Conservation (phyloP, 2,888 invertebrate genomes). For the Rutpela maculata region DNA sequence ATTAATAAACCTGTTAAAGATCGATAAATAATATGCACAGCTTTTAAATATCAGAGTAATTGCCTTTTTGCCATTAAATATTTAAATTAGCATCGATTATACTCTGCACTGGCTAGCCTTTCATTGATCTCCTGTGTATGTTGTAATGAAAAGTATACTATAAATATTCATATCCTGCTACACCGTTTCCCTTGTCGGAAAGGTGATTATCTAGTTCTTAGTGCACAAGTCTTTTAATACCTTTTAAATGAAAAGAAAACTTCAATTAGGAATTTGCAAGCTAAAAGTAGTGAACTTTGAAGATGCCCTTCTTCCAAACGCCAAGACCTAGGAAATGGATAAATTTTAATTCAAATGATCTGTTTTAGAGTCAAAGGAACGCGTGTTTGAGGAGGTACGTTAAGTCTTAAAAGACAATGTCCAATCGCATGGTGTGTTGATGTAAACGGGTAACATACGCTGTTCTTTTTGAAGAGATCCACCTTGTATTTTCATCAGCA, state of each 20-base stretch:
- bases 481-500: too few species aligned
- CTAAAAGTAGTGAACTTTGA: slow-evolving; percentile 11
- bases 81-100: not conserved
- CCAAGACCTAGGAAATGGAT: not conserved
- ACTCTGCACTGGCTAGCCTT: not conserved
- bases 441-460: too few species aligned
- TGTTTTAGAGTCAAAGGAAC: not conserved
- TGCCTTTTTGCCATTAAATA: not conserved
- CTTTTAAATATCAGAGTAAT: not conserved
- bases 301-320: not conserved
- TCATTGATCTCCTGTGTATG: slow-evolving; percentile 16
- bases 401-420: not conserved
- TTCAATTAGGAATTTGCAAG: slow-evolving; percentile 22
- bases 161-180: slow-evolving; percentile 30
- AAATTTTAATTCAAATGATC: slow-evolving; percentile 10
- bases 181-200: not conserved
- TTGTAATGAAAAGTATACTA: slow-evolving; percentile 25
- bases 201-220: slow-evolving; percentile 16
- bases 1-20: not conserved
- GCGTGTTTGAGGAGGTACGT: not conserved
- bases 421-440: not conserved
- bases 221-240: slow-evolving; percentile 22
- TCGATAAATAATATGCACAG: not conserved
- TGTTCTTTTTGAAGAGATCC: too few species aligned
- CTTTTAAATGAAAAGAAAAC: slow-evolving; percentile 36